phyloP scores from a whole-genome alignment of 2,797 vertebrate species.

The Paguma larvata region DNA sequence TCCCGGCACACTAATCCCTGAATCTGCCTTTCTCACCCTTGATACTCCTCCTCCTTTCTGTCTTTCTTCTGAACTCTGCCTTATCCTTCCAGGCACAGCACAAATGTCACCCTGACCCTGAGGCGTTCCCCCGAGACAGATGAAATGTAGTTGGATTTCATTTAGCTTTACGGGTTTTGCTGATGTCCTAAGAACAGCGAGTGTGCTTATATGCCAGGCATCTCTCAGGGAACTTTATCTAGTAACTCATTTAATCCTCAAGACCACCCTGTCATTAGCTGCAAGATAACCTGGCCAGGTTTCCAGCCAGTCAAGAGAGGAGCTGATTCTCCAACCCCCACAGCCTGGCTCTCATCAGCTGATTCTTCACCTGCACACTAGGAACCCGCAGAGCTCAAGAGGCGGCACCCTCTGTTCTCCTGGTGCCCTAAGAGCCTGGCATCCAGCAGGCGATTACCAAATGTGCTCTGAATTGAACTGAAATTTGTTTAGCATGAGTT shows the following conservation, averaged over 20 bases:
- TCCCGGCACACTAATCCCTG: not conserved
- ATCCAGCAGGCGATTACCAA: not conserved
- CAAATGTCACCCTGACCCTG: not conserved
- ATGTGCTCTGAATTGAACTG: not conserved
- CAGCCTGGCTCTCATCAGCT: not conserved
- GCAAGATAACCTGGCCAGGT: not conserved
- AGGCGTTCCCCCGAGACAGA: not conserved
- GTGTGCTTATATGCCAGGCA: not conserved
- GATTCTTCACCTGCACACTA: not conserved
- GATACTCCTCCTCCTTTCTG: not conserved
- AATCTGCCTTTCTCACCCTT: not conserved
- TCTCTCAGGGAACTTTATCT: not conserved
- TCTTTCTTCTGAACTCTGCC: not conserved
- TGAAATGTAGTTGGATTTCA: not conserved
- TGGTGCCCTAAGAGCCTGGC: not conserved
- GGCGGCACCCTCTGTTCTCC: not conserved
- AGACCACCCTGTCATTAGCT: not conserved
- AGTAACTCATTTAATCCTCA: not conserved
- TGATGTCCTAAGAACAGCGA: not conserved
- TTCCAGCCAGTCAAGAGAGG: not conserved
- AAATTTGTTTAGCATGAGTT: not conserved
- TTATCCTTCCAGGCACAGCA: not conserved
- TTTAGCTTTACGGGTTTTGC: not conserved
- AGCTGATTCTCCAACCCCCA: not conserved
- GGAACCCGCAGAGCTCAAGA: not conserved